Evolutionary conservation across 2,888 invertebrate species (phyloP).

Genomic region (Teleogryllus oceanicus): DNA sequence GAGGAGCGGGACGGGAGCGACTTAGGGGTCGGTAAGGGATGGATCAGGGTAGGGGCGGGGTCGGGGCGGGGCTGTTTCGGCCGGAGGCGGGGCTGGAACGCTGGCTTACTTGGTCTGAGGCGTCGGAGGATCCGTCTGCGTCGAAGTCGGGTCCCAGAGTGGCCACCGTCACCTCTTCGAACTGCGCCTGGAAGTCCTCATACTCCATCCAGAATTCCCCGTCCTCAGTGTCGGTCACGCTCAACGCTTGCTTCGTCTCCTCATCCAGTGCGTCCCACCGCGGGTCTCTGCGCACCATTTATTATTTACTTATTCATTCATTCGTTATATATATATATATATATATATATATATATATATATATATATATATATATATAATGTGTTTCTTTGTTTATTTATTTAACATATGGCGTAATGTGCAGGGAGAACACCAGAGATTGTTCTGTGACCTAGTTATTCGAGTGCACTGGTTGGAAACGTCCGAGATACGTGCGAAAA

Average conservation of each 20-base stretch:
- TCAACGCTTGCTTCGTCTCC: slow-evolving; percentile 44
- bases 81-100: too few relatives aligned
- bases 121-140: slow-evolving; percentile 43
- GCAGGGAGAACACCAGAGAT: neutral
- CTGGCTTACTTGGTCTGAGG: slow-evolving; percentile 28
- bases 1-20: too few relatives aligned
- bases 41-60: too few relatives aligned
- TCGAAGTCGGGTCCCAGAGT: slow-evolving; percentile 50
- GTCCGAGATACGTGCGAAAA: too few relatives aligned
- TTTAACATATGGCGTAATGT: neutral
- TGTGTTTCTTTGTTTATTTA: too few relatives aligned
- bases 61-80: too few relatives aligned
- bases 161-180: slow-evolving; percentile 50
- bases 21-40: too few relatives aligned
- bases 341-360: too few relatives aligned
- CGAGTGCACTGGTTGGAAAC: too few relatives aligned
- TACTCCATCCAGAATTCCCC: slow-evolving; percentile 53
- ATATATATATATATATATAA: too few relatives aligned
- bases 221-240: slow-evolving; percentile 44
- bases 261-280: slow-evolving; percentile 48
- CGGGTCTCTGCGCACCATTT: slow-evolving; percentile 40
- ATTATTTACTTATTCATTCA: too few relatives aligned
- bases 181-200: slow-evolving; percentile 48
- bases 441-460: neutral
- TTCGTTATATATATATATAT: too few relatives aligned